Base-by-base conservation (phyloP, 1,140 invertebrate species). In the Zaprionus camerounensis region DNA sequence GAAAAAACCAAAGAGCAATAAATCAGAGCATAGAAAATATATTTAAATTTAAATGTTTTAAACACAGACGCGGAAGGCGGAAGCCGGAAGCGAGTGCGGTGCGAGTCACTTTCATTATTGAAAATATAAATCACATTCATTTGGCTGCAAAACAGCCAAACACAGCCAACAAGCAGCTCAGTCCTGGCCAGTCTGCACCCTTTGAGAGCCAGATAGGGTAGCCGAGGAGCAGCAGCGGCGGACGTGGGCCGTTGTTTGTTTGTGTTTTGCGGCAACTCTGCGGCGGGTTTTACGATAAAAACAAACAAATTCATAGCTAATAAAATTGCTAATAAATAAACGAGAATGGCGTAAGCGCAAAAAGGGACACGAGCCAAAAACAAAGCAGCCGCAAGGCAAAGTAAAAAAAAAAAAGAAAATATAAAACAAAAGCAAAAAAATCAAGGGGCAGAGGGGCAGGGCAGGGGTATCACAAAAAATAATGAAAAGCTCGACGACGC, bases 321-420 rank as follows among this genome's bases (percentile, higher is more conserved):
- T 90, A 90, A 90, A 90, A 90, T 90, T 91, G 86, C 85, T 90
- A 90, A 90, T 90, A 90, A 90, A 90, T 90, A 91, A 90, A 88
- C 85, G 85, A 85, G 86, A 88, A 88, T 90, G 86, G 82, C 85
- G 81, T 84, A 83, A 88, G 76, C 78, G 72, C 66, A 90, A 90
- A 88, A 85, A 91, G 86, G 82, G 79, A 90, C 85, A 85, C 71
- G 66, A 71, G 78, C 78, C 67, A 77, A 91, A 86, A 90, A 85
- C 82, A 90, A 90, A 90, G 85, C 78, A 90, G 84, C 86, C 81
- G 78, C 84, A 90, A 74, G 74, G 69, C 70, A 80, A 58, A 68
- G 24, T 64, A 80, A 46, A 56, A 66, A 41, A 55, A 79, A 51
- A 59, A n/a, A 53, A 24, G 51, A 20, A 56, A 58, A 58, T 41